A percentile compares a stretch with the other conserved stretches of the same genome.
Evolutionary conservation across 2,113 vertebrate species (phyloP).

Genomic region (Forbesichthys agassizii): DNA sequence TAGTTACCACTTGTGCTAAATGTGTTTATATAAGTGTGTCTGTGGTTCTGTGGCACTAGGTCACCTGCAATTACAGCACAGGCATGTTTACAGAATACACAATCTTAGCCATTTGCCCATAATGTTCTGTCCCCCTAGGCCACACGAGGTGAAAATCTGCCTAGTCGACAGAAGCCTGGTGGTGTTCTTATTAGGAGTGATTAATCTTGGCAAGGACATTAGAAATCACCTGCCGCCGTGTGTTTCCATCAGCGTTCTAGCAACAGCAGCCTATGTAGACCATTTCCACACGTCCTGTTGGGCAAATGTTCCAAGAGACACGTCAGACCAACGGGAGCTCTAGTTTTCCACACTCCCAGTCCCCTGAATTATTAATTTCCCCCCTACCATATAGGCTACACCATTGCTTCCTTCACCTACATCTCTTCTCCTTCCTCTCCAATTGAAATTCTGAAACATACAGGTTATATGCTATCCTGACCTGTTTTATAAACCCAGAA

Average conservation of each 20-base stretch:
- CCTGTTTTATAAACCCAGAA: background rate
- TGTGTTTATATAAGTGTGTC: background rate
- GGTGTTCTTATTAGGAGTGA: slow-evolving; percentile 55
- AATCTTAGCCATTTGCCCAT: slow-evolving; percentile 2
- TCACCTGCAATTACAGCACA: slow-evolving; percentile 5
- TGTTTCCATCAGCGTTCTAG: slow-evolving; percentile 58
- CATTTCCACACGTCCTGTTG: slow-evolving; percentile 64
- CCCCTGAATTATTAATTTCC: slow-evolving; percentile 49
- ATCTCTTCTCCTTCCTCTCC: too few relatives aligned
- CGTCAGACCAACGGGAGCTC: slow-evolving; percentile 62
- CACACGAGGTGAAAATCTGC: slow-evolving; percentile 35
- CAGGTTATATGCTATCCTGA: too few relatives aligned
- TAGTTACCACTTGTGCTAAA: background rate
- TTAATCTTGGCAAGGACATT: slow-evolving; percentile 55
- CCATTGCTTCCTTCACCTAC: too few relatives aligned
- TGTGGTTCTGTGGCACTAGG: slow-evolving; percentile 1
- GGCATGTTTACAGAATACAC: slow-evolving; percentile 21
- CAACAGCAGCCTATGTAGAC: slow-evolving; percentile 27
- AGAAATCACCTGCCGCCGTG: slow-evolving; percentile 70
- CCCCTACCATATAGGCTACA: slow-evolving; percentile 2
- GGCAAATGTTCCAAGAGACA: slow-evolving; percentile 67
- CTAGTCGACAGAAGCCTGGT: slow-evolving; percentile 43
- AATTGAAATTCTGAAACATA: too few relatives aligned
- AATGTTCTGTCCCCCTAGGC: slow-evolving; percentile 34
- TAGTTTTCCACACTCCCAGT: slow-evolving; percentile 57